Evolutionary conservation across 2,113 vertebrate species (phyloP).

Genomic region (Pogona vitticeps): DNA sequence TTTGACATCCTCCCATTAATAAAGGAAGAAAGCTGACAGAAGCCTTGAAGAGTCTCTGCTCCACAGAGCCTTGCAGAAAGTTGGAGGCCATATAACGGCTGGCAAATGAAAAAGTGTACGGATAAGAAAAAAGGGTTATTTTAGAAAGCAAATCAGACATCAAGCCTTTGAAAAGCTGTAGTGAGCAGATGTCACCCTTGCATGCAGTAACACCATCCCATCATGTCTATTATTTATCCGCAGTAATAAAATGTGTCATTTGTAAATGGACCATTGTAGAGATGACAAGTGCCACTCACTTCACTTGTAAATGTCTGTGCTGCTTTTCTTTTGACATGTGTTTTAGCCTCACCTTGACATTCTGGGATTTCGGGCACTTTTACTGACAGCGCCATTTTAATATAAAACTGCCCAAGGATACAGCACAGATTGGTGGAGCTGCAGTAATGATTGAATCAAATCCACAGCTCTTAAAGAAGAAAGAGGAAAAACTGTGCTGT

Average conservation of each 20-base stretch:
- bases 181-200: constrained; percentile 17
- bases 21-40: neutral
- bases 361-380: neutral
- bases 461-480: neutral
- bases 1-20: neutral
- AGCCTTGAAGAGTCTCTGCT: neutral
- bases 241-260: constrained; percentile 24
- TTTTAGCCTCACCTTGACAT: neutral
- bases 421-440: neutral
- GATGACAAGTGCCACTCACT: neutral
- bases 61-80: neutral
- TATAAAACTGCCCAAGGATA: constrained; percentile 23
- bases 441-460: neutral
- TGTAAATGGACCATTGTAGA: constrained; percentile 33
- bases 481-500: neutral
- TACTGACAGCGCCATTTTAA: neutral
- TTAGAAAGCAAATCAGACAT: neutral
- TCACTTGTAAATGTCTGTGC: constrained; percentile 22
- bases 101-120: neutral
- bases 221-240: constrained; percentile 31
- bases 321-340: constrained; percentile 25
- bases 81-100: neutral
- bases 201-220: constrained; percentile 11
- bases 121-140: neutral
- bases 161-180: neutral